These are phyloP conservation scores for Anagrus nilaparvatae DNA, from an alignment of 1,140 invertebrate genomes.

Conservation along the genomic window DNA sequence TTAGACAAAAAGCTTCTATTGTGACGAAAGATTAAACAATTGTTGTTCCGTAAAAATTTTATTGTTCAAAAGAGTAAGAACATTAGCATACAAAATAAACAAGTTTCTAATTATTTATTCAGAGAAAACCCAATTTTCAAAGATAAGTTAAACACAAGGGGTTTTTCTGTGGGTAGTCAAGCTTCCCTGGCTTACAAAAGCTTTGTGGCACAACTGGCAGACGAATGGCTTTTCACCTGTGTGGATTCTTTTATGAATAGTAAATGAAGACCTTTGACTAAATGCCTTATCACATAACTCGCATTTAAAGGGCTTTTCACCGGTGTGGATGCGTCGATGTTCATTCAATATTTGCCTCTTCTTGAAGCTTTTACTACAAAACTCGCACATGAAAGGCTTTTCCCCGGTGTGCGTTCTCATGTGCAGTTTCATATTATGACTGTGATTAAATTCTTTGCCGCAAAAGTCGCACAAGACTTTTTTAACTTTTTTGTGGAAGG, in stretches of 20 bases:
- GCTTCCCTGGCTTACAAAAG: too few relatives aligned
- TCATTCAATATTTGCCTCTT: constrained; percentile 59
- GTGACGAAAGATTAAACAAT: too few relatives aligned
- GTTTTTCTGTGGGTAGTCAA: too few relatives aligned
- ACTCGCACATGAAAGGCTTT: constrained; percentile 33
- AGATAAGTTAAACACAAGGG: too few relatives aligned
- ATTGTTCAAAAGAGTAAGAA: too few relatives aligned
- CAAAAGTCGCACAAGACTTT: constrained; percentile 59
- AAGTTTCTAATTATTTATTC: too few relatives aligned
- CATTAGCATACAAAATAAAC: too few relatives aligned
- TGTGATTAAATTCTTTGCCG: constrained; percentile 59
- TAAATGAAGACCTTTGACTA: constrained; percentile 48
- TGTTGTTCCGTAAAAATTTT: too few relatives aligned
- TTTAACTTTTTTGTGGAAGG: constrained; percentile 34
- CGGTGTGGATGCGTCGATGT: constrained; percentile 55
- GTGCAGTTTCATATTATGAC: constrained; percentile 39
- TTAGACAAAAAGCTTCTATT: too few relatives aligned
- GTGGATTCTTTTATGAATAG: constrained; percentile 57
- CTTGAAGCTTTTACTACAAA: constrained; percentile 42
- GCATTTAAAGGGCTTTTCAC: too few relatives aligned
- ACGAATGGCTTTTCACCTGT: constrained; percentile 58
- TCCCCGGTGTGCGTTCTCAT: constrained; percentile 25
- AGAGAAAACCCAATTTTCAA: too few relatives aligned
- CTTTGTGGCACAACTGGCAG: constrained; percentile 61
- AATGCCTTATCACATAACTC: constrained; percentile 40